These are phyloP conservation scores for Yponomeuta sedellus DNA, from an alignment of 2,888 invertebrate species.

Conservation along the genomic window DNA sequence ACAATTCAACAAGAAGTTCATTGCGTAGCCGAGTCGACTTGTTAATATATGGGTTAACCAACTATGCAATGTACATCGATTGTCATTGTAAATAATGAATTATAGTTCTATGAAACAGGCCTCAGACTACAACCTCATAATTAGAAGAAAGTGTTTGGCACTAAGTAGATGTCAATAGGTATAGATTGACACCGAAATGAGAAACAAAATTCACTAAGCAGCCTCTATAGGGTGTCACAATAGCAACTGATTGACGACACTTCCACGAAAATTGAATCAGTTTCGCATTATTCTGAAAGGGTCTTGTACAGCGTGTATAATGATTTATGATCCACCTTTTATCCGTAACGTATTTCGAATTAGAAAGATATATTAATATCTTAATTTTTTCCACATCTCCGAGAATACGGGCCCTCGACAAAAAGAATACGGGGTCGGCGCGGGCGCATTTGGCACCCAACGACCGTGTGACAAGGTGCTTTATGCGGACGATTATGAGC, in stretches of 20 bases:
- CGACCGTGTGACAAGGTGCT: slow-evolving; percentile 76
- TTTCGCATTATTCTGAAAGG: slow-evolving; percentile 56
- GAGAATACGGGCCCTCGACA: slow-evolving; percentile 68
- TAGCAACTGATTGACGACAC: slow-evolving; percentile 53
- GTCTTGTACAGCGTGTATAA: slow-evolving; percentile 54
- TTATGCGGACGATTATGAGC: slow-evolving; percentile 73
- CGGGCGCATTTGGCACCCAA: slow-evolving; percentile 66
- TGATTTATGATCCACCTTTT: slow-evolving; percentile 72
- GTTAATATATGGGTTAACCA: no score
- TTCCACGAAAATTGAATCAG: slow-evolving; percentile 63
- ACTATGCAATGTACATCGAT: no score
- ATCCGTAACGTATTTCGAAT: slow-evolving; percentile 74
- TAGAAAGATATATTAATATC: slow-evolving; percentile 77
- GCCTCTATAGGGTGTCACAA: slow-evolving; percentile 37
- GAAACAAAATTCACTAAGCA: no score
- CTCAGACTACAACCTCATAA: no score
- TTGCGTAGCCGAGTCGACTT: no score
- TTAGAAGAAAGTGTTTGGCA: no score
- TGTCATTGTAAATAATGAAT: no score
- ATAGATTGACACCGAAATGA: no score
- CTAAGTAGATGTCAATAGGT: no score
- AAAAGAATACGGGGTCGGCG: slow-evolving; percentile 54
- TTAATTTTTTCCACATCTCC: slow-evolving; percentile 75
- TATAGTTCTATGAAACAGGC: no score
- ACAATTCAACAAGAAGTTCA: no score